Evolutionary conservation across 2,113 vertebrate genomes (phyloP).

Genomic region (Lates calcarifer): DNA sequence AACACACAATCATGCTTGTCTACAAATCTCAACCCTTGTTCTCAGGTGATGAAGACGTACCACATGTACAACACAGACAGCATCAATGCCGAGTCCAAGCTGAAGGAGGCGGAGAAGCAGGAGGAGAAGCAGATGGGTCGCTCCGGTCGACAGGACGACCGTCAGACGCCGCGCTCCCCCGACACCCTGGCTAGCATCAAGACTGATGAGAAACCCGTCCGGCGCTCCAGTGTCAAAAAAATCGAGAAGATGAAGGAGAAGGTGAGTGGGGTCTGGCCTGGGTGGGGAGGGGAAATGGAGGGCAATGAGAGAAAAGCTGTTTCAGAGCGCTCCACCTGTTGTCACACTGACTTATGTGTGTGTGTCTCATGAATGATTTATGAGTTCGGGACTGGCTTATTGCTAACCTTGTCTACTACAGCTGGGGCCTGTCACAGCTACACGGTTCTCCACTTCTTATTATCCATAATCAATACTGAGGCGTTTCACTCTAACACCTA

Average conservation of each 20-base stretch:
- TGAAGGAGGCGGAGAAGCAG: conserved; percentile 99
- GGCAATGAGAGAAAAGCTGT: neutral
- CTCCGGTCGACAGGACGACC: conserved; percentile 93
- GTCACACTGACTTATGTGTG: conserved; percentile 48
- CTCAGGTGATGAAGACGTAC: conserved; percentile 99
- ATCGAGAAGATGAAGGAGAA: conserved; percentile 99
- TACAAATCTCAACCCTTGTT: conserved; percentile 12
- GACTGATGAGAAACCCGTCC: conserved; percentile 93
- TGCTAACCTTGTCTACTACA: conserved; percentile 57
- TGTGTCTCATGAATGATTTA: conserved; percentile 66
- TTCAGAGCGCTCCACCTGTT: conserved; percentile 59
- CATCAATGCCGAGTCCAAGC: conserved; percentile 97
- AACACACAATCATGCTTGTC: conserved; percentile 8
- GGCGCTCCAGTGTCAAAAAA: conserved; percentile 97
- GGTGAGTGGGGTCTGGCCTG: conserved; percentile 78
- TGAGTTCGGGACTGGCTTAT: conserved; percentile 49
- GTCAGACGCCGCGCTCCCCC: conserved; percentile 94
- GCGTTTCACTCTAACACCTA: conserved; percentile 50
- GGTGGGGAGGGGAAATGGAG: neutral
- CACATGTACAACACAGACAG: conserved; percentile 99
- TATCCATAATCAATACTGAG: conserved; percentile 71
- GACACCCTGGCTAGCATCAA: conserved; percentile 91
- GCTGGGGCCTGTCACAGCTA: conserved; percentile 57
- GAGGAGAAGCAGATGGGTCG: conserved; percentile 99
- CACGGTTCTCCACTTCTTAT: conserved; percentile 48